phyloP scores from a whole-genome alignment of 2,113 vertebrate species.

The Glaucomys volans region DNA sequence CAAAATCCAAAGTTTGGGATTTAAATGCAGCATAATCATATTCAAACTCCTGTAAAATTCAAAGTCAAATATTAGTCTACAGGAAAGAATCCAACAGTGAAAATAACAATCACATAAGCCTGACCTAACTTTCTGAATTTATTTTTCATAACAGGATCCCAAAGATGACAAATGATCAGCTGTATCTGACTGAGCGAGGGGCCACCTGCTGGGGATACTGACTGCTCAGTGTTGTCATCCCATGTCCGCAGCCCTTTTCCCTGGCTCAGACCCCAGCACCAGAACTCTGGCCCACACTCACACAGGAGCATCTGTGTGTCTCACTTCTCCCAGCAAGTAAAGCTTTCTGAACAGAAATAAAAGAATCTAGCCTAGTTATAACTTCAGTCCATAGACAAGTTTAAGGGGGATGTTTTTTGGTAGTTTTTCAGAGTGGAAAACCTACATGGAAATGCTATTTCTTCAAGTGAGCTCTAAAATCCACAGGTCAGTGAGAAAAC shows the following conservation, averaged over 20 bases:
- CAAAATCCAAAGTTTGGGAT: conserved; percentile 86
- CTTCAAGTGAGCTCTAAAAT: neutral
- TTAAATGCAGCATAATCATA: conserved; percentile 87
- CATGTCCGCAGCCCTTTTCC: accelerated
- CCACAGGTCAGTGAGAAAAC: neutral
- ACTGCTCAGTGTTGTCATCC: accelerated
- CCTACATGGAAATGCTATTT: neutral
- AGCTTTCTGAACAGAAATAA: neutral
- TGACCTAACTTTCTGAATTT: neutral
- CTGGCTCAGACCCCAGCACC: neutral
- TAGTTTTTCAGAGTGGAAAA: neutral
- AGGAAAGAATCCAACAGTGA: neutral
- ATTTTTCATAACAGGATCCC: neutral
- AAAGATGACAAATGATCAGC: neutral
- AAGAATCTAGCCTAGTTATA: neutral
- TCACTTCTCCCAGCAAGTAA: neutral
- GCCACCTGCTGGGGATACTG: neutral
- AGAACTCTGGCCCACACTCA: accelerated
- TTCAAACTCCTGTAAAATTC: conserved; percentile 87
- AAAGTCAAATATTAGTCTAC: conserved; percentile 20
- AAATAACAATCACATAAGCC: neutral
- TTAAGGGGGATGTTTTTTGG: neutral
- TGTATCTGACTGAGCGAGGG: accelerated
- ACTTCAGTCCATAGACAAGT: neutral
- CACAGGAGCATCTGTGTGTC: neutral